Base-by-base conservation (phyloP, 2,888 invertebrate genomes). In the Oscheius sp. region DNA sequence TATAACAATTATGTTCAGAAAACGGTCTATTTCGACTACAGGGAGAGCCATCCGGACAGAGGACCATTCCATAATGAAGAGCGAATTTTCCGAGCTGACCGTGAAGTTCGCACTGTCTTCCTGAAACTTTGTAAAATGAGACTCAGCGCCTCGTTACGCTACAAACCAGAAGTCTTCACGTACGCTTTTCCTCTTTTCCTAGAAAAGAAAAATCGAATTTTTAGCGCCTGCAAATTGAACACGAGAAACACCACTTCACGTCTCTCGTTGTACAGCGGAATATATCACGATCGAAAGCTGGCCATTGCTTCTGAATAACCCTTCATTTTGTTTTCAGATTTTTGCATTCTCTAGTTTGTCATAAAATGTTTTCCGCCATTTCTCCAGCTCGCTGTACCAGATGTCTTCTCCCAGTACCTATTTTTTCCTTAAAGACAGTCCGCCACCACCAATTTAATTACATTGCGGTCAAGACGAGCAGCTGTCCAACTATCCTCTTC, bases 101-200 rank as follows among this genome's bases (percentile, higher is more conserved):
- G 21, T 3, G 37, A 68, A 37, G 68, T 68, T 3, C 29, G 33
- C 35, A 53, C 35, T 11, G 53, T 32, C 5, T 68, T 37, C 55
- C 42, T 53, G 7, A n/a, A n/a, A n/a, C 55, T 55, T 13, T 21
- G 3, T 4, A 7, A 68, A 4, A 21, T 11, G 9, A 35, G 55
- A 1, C 42, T 68, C 9, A 33, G 53, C n/a, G 68, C 68, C 11
- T 33, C 53, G n/a, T 21, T 68, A 33, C 51, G 53, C 37, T 68
- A 68, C 55, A 68, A 68, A 37, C 68, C 68, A 21, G 68, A 68
- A 11, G 42, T 68, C 42, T 68, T 68, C n/a, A 55, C 68, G 68
- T 68, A 68, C 9, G 50, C 29, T 63, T 63, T 48, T 11, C 2
- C 33, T 11, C 35, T 29, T 9, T 37, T 68, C 13, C 1, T 53